Conservation (phyloP, 2,113 vertebrate species). For the Typhlomys cinereus region DNA sequence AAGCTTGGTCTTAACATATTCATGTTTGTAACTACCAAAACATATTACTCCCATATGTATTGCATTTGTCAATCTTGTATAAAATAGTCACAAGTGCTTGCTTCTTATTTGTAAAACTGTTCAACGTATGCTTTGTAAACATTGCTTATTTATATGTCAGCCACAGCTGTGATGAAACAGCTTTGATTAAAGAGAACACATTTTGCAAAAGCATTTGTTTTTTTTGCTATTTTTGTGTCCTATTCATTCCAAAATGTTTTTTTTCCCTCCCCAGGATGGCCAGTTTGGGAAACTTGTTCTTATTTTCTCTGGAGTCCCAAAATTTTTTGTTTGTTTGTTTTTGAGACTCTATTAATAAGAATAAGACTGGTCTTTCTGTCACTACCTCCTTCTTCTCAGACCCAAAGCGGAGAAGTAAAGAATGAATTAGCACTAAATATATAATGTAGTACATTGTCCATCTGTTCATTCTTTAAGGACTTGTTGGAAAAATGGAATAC, state of each 20-base stretch:
- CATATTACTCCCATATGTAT: neutral
- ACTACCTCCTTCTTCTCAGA: neutral
- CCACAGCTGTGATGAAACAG: neutral
- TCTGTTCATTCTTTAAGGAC: slow-evolving; percentile 32
- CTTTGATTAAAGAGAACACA: neutral
- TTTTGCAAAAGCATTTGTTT: slow-evolving; percentile 21
- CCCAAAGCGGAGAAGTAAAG: neutral
- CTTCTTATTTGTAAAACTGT: slow-evolving; percentile 25
- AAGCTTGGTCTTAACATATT: slow-evolving; percentile 14
- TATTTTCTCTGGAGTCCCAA: neutral
- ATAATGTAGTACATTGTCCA: neutral
- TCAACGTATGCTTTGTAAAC: neutral
- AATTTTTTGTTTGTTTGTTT: slow-evolving; percentile 33
- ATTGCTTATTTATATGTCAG: slow-evolving; percentile 12
- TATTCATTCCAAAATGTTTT: neutral
- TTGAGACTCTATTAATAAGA: neutral
- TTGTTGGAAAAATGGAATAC: neutral
- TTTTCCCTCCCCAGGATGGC: neutral
- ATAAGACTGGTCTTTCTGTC: neutral
- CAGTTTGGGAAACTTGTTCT: neutral
- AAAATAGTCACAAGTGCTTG: slow-evolving; percentile 26
- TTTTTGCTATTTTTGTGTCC: slow-evolving; percentile 28
- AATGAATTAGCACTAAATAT: slow-evolving; percentile 7
- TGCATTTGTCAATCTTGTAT: slow-evolving; percentile 44
- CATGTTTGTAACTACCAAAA: slow-evolving; percentile 35